phyloP scores from a whole-genome alignment of 2,113 vertebrate genomes.

The Daboia siamensis region DNA sequence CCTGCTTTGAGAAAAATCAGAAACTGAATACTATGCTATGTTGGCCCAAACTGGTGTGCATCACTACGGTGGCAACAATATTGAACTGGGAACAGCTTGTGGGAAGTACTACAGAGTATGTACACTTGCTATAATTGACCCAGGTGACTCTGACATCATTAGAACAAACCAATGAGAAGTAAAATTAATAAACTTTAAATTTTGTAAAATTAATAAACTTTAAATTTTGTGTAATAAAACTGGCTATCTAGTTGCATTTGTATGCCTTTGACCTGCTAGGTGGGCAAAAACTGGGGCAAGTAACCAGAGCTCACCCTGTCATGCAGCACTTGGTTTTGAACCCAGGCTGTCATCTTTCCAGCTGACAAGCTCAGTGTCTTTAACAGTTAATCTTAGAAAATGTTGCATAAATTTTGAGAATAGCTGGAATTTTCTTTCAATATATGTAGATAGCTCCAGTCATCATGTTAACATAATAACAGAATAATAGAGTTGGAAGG shows the following conservation, averaged over 20 bases:
- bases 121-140: constrained; percentile 97
- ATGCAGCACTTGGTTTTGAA: not conserved
- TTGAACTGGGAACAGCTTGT: constrained; percentile 94
- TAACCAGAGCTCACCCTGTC: not conserved
- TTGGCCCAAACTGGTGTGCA: constrained; percentile 86
- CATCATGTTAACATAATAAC: not conserved
- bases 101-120: constrained; percentile 95
- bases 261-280: not conserved
- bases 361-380: too few species aligned
- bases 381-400: not conserved
- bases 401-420: not conserved
- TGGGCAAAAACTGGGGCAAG: not conserved
- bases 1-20: constrained; percentile 95
- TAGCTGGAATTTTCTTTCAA: not conserved
- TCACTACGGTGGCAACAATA: constrained; percentile 97
- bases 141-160: constrained; percentile 70
- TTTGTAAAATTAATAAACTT: too few species aligned
- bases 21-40: constrained; percentile 98
- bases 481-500: too few species aligned
- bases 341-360: too few species aligned
- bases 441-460: not conserved
- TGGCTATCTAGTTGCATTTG: not conserved
- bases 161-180: too few species aligned
- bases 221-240: too few species aligned
- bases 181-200: too few species aligned